These are phyloP conservation scores for Kryptolebias marmoratus DNA, from an alignment of 2,113 vertebrate species.

Conservation along the genomic window DNA sequence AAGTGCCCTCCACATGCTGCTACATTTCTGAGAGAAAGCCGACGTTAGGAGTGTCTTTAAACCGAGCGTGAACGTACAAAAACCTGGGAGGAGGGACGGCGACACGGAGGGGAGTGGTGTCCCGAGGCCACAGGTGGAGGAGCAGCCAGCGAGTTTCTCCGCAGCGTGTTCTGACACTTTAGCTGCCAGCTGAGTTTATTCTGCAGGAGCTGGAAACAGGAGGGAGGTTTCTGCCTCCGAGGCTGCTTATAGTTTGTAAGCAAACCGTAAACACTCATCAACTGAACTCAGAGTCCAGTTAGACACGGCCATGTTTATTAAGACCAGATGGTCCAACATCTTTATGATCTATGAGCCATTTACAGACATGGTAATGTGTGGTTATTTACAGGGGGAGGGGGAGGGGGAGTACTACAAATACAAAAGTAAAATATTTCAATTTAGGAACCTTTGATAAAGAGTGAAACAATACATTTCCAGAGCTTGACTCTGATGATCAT, in stretches of 20 bases:
- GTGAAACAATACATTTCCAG: background rate
- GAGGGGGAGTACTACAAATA: background rate
- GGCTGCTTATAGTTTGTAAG: background rate
- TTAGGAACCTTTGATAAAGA: constrained; percentile 4
- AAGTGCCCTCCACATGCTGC: constrained; percentile 62
- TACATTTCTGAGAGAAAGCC: background rate
- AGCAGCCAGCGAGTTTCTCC: background rate
- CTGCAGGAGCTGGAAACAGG: background rate
- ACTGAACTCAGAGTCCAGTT: background rate
- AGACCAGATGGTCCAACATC: background rate
- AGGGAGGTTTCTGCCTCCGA: background rate
- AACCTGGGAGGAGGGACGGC: constrained; percentile 4
- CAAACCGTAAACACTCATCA: too few relatives aligned
- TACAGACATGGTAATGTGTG: background rate
- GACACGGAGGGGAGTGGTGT: constrained; percentile 65
- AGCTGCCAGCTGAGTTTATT: background rate
- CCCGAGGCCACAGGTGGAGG: constrained; percentile 48
- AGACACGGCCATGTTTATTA: background rate
- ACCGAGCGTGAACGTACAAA: background rate
- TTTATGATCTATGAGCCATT: background rate
- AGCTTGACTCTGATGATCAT: constrained; percentile 46
- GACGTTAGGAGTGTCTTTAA: background rate
- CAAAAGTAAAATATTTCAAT: background rate
- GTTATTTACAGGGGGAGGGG: background rate
- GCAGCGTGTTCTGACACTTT: constrained; percentile 21